Base-by-base conservation (phyloP, 64 coral and sea anemone genomes). In the Stichodactyla mertensii region DNA sequence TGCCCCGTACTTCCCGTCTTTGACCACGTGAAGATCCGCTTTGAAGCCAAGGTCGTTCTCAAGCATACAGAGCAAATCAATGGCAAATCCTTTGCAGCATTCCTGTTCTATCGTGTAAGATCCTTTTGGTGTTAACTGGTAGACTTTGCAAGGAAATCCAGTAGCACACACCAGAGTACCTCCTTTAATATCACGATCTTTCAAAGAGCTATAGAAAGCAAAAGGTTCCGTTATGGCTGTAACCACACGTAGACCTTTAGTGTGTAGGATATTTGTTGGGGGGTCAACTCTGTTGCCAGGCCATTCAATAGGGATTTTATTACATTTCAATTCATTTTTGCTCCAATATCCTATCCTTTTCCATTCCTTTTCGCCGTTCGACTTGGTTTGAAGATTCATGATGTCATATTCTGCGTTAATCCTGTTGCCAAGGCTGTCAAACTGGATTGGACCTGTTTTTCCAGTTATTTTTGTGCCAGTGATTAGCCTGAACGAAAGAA, bases 381-480 rank as follows among this genome's bases (percentile, higher is more conserved):
- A 27, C 12, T 51, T 55, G 15, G 69, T 51, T 57, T 80, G 86
- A 78, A 88, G 86, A 52, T 88, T 88, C 54, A 88, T 9, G 24
- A 88, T 77, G 69, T 88, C 86, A 36, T 88, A 88, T 22, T 88
- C 86, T 31, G 86, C 52, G 18, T 60, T 80, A n/a, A 88, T 64
- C 62, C 86, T 28, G 67, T 88, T 88, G 6, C 86, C 86, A 57
- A 79, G 54, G 64, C 10, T 52, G 86, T 88, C 86, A 88, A 52
- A 88, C 77, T 52, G 67, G 67, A 80, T 88, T 0, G 4, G 26
- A 88, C 86, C 86, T 54, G 86, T 88, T 58, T 79, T 80, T 52
- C 86, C 86, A 18, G 12, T 36, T 11, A 20, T 78, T 36, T 28
- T 88, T 10, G 23, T 80, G 56, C 10, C 54, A 14, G 18, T 28